A percentile compares a stretch with the other conserved stretches of the same genome.
These are phyloP conservation scores for Conomelus anceps DNA, from an alignment of 2,888 invertebrate species.

Conservation along the genomic window DNA sequence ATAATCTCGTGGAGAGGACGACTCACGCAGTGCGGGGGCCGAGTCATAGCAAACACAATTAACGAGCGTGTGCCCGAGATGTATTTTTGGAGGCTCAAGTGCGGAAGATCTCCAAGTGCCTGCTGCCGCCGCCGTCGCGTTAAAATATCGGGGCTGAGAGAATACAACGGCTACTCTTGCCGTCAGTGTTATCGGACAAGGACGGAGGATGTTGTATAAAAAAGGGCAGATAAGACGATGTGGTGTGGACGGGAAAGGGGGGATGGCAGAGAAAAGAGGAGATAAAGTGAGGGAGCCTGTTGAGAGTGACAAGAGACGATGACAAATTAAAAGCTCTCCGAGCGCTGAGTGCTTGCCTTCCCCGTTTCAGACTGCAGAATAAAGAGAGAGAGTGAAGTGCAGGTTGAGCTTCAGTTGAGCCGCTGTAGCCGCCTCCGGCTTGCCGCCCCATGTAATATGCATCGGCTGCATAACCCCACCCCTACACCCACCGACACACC, in stretches of 20 bases:
- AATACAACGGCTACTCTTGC: not conserved
- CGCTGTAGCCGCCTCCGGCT: not conserved
- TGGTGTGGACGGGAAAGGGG: not conserved
- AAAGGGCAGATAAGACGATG: not conserved
- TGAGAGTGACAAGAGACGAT: not conserved
- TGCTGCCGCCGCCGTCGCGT: not conserved
- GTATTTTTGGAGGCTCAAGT: not conserved
- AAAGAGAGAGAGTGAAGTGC: not conserved
- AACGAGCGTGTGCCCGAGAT: not conserved
- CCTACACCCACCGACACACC: too few species aligned
- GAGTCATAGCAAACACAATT: not conserved
- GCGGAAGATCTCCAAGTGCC: not conserved
- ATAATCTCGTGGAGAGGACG: not conserved
- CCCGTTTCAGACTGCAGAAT: not conserved
- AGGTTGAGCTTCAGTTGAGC: not conserved
- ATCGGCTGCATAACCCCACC: not conserved
- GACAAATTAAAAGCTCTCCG: not conserved
- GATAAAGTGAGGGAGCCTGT: not conserved
- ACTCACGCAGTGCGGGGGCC: not conserved
- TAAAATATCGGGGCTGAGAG: not conserved
- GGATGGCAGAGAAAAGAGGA: too few species aligned
- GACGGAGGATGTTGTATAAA: not conserved
- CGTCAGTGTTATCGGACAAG: not conserved
- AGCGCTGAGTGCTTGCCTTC: not conserved
- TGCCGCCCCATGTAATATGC: not conserved